Percentiles rank a stretch among this genome's conserved stretches.
These are phyloP conservation scores for Sebastes variabilis DNA, from an alignment of 2,797 vertebrate genomes.

Conservation along the genomic window DNA sequence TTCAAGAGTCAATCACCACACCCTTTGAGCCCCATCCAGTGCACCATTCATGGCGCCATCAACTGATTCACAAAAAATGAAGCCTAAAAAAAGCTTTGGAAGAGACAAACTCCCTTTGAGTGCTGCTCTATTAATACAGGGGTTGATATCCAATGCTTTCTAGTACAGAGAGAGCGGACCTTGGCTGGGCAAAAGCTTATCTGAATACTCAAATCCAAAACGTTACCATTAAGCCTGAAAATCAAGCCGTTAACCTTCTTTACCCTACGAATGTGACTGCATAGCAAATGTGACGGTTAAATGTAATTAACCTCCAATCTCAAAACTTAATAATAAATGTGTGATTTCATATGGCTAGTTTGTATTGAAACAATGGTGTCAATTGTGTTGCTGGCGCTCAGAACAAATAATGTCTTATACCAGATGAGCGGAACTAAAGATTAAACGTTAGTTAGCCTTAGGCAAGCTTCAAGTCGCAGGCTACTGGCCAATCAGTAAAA, in stretches of 20 bases:
- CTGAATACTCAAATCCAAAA: neutral
- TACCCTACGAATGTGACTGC: neutral
- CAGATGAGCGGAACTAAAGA: slow-evolving; percentile 95
- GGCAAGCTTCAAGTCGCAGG: slow-evolving; percentile 92
- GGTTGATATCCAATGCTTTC: neutral
- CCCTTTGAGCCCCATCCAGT: neutral
- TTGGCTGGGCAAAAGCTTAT: neutral
- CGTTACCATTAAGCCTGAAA: neutral
- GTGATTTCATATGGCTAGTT: slow-evolving; percentile 68
- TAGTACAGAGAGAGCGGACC: neutral
- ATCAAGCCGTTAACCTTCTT: neutral
- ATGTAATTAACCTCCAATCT: slow-evolving; percentile 30
- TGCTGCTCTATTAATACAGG: neutral
- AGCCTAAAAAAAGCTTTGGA: neutral
- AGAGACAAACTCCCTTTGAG: neutral
- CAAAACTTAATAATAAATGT: slow-evolving; percentile 49
- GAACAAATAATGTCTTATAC: slow-evolving; percentile 95
- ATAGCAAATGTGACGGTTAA: neutral
- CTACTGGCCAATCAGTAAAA: slow-evolving; percentile 88
- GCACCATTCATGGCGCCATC: neutral
- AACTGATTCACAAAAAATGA: slow-evolving; percentile 26
- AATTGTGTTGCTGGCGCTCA: slow-evolving; percentile 84
- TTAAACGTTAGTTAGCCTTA: slow-evolving; percentile 93
- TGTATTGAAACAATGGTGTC: slow-evolving; percentile 77
- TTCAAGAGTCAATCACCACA: neutral